Percentiles rank a stretch among this genome's conserved stretches.
Conservation (phyloP, 2,797 vertebrate species). For the Capromys pilorides region DNA sequence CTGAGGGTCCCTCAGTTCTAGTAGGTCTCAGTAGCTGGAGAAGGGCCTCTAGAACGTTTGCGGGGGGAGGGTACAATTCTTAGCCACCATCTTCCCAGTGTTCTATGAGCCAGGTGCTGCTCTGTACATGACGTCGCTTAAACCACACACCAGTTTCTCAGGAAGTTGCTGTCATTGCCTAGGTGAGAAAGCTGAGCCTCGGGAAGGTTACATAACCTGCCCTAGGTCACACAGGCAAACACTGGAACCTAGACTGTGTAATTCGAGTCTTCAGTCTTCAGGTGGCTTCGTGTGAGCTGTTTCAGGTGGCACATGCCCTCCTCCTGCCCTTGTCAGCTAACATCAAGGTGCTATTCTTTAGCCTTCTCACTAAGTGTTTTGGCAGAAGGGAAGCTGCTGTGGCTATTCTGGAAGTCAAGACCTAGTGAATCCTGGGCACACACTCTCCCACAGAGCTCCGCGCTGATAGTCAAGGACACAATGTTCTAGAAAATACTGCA, state of each 20-base stretch:
- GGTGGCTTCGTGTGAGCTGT: background rate
- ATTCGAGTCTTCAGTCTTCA: background rate
- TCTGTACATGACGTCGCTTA: background rate
- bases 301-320: background rate
- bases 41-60: constrained; percentile 7
- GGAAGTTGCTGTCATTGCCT: background rate
- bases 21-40: background rate
- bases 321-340: background rate
- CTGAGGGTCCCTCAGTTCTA: background rate
- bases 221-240: background rate
- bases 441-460: background rate
- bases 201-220: background rate
- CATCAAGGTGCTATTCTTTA: background rate
- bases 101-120: background rate
- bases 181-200: background rate
- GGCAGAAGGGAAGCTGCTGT: background rate
- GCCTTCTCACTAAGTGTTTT: background rate
- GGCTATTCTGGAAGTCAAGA: background rate
- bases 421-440: background rate
- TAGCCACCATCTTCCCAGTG: background rate
- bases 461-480: background rate
- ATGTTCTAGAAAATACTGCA: background rate
- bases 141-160: background rate
- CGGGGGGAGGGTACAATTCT: background rate
- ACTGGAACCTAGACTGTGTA: background rate